These are phyloP conservation scores for Papilio gigon DNA, from an alignment of 2,888 invertebrate genomes.

Conservation along the genomic window DNA sequence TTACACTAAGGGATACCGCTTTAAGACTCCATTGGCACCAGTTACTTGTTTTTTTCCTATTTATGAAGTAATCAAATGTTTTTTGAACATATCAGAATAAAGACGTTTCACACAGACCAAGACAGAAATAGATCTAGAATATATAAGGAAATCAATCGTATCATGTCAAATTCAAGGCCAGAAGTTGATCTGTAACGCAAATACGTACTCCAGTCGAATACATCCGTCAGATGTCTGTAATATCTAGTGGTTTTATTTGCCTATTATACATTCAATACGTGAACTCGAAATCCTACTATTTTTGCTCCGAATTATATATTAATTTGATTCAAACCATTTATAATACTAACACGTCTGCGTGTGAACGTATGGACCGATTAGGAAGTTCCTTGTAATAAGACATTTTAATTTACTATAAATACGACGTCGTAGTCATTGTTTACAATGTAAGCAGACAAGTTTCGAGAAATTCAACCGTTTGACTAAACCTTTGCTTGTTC, in stretches of 20 bases:
- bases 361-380: neutral
- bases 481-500: too few species aligned
- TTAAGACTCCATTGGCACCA: too few species aligned
- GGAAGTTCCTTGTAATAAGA: neutral
- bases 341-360: conserved; percentile 56
- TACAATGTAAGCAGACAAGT: too few species aligned
- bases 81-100: neutral
- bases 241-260: neutral
- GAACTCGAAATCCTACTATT: conserved; percentile 21
- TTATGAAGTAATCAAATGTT: too few species aligned
- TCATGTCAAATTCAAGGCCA: conserved; percentile 23
- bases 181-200: conserved; percentile 18
- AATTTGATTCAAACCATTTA: conserved; percentile 57
- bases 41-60: too few species aligned
- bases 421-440: too few species aligned
- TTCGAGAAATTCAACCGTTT: too few species aligned
- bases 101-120: too few species aligned
- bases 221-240: conserved; percentile 6
- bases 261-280: conserved; percentile 27
- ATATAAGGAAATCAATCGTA: neutral
- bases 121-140: conserved; percentile 3
- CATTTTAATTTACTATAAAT: neutral
- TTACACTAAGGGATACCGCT: too few species aligned
- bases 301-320: conserved; percentile 44
- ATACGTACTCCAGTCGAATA: conserved; percentile 16